These are phyloP conservation scores for Rhombomys opimus DNA, from an alignment of 2,113 vertebrate species.

Conservation along the genomic window DNA sequence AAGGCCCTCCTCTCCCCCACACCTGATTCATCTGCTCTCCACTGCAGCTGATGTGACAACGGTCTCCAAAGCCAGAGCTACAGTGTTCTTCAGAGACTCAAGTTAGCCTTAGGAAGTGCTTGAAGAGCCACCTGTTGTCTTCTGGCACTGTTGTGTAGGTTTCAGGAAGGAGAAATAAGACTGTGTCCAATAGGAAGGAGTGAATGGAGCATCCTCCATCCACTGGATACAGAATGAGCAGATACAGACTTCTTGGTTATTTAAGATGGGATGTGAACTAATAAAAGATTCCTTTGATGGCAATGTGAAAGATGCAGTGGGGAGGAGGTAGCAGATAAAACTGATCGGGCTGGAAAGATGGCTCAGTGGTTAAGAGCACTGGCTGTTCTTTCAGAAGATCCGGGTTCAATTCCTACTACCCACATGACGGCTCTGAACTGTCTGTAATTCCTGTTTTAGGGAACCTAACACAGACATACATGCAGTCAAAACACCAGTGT, in stretches of 20 bases:
- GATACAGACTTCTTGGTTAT: neutral
- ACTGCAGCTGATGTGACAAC: neutral
- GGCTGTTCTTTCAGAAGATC: no score
- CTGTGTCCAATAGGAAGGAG: neutral
- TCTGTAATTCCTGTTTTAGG: no score
- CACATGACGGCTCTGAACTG: no score
- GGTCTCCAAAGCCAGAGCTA: constrained; percentile 19
- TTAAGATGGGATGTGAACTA: constrained; percentile 2
- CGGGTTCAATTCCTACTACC: no score
- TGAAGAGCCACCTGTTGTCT: neutral
- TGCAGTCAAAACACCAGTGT: no score
- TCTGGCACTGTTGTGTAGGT: neutral
- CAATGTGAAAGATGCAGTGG: constrained; percentile 1
- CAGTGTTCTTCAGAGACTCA: neutral
- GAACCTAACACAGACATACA: no score
- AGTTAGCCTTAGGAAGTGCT: neutral
- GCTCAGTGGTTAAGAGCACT: no score
- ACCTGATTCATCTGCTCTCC: constrained; percentile 30
- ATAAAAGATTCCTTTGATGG: constrained; percentile 43
- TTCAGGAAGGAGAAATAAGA: neutral
- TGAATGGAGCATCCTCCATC: neutral
- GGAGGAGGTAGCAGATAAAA: neutral
- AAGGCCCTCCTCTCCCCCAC: neutral
- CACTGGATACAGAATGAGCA: neutral
- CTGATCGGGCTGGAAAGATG: neutral